Base-by-base conservation (phyloP, 1,140 invertebrate species). In the Saxidomus purpurata region DNA sequence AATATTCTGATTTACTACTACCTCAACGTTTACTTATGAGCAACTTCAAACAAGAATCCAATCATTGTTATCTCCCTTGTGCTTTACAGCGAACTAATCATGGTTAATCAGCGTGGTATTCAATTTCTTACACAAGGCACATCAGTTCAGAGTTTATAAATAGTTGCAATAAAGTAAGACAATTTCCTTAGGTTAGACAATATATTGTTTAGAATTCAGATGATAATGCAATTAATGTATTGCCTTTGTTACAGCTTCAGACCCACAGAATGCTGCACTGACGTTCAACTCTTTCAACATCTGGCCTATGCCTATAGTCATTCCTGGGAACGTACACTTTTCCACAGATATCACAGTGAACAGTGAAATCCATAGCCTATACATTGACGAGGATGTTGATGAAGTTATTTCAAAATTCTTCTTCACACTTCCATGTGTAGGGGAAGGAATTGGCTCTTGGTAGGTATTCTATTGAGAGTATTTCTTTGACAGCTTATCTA, bases 381-480 rank as follows among this genome's bases (percentile, higher is more conserved):
- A 83, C 38, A 67, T 83, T 28, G 81, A 83, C 59, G 81, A 83
- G 25, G 81, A 83, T n/a, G 81, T 83, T 25, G 55, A 83, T 31
- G 81, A 63, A n/a, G 1, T 47, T 38, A 83, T 83, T 34, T 40
- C 36, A 38, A 25, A 67, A 11, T 83, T 25, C 36, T 31, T 67
- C 19, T 83, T 83, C 59, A 67, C 52, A n/a, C 28, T 83, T 52
- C 81, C 81, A 25, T 83, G 81, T 83, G 34, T 67, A 9, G 55
- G 55, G n/a, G 55, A 61, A 19, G 81, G 81, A 8, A 25, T 83
- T 28, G 81, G 81, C n/a, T 63, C 81, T 13, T 83, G 81, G 81
- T 83, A 69, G 49, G 3, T 43, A 43, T 43, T 43, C 59, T 28
- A 61, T 61, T 11, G 1, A 22, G 2, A n/a, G 28, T n/a, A 61